phyloP scores from a whole-genome alignment of 2,113 vertebrate genomes.

The Herpailurus yagouaroundi region DNA sequence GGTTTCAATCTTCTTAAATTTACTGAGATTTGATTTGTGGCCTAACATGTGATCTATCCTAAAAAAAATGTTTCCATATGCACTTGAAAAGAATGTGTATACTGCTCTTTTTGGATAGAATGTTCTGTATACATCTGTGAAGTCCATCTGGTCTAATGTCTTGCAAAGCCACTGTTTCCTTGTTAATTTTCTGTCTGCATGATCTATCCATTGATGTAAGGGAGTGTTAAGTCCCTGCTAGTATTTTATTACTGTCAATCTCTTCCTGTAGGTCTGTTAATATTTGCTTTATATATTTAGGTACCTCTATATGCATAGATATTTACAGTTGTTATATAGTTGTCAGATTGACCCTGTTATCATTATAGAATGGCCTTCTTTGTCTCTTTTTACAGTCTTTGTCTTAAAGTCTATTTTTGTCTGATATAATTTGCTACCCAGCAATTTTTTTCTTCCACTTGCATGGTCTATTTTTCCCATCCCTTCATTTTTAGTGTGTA shows the following conservation, averaged over 20 bases:
- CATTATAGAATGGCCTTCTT: background rate
- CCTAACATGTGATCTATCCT: background rate
- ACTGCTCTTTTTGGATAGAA: background rate
- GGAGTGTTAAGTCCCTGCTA: background rate
- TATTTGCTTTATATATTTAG: background rate
- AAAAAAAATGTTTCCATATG: background rate
- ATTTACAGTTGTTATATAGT: background rate
- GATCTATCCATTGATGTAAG: background rate
- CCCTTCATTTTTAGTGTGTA: background rate
- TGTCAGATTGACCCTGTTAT: background rate
- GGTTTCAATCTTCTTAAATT: background rate
- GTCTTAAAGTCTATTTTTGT: background rate
- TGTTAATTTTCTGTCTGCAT: background rate
- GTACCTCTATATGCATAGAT: background rate
- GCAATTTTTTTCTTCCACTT: background rate
- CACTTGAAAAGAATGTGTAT: background rate
- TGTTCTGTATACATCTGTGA: background rate
- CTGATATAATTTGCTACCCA: background rate
- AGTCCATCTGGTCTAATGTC: background rate
- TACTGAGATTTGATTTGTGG: background rate
- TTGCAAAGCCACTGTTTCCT: no score
- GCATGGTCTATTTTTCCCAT: background rate
- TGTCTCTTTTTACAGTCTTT: background rate
- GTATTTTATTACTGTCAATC: background rate
- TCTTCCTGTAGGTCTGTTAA: background rate